phyloP scores from a whole-genome alignment of 2,888 invertebrate species.

The Plebejus argus region DNA sequence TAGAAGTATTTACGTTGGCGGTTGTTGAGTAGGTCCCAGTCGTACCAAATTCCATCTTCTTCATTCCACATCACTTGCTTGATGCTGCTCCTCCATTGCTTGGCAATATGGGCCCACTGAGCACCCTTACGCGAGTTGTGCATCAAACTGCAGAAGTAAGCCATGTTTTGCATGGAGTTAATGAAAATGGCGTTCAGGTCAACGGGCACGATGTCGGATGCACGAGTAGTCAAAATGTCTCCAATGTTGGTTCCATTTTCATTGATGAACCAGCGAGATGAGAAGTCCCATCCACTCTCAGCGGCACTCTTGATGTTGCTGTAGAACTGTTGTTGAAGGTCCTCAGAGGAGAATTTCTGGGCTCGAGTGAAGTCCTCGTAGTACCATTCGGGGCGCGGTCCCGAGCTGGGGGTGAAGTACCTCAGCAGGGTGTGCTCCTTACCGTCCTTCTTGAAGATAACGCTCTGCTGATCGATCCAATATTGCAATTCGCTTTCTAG shows the following conservation, averaged over 20 bases:
- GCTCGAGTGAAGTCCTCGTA: constrained; percentile 82
- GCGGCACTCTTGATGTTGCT: constrained; percentile 88
- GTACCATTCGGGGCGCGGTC: constrained; percentile 88
- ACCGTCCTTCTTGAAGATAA: constrained; percentile 74
- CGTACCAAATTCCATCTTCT: constrained; percentile 89
- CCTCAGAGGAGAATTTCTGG: constrained; percentile 66
- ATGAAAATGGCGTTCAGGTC: constrained; percentile 91
- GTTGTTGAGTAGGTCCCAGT: constrained; percentile 83
- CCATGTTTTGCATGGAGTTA: constrained; percentile 83
- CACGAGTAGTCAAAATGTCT: constrained; percentile 83
- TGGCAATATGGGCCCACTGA: constrained; percentile 77
- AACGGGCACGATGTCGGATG: constrained; percentile 86
- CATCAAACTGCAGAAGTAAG: constrained; percentile 80
- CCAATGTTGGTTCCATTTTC: constrained; percentile 79
- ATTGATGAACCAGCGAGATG: constrained; percentile 87
- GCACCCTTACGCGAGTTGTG: constrained; percentile 69
- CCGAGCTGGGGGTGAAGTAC: constrained; percentile 81
- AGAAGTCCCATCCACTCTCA: constrained; percentile 95
- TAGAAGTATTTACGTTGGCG: constrained; percentile 84
- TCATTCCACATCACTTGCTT: constrained; percentile 88
- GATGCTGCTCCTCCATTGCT: constrained; percentile 82
- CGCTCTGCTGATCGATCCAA: constrained; percentile 82
- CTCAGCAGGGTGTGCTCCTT: constrained; percentile 78
- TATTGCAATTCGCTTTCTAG: constrained; percentile 84
- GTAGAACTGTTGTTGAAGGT: constrained; percentile 79